Evolutionary conservation across 2,113 vertebrate species (phyloP), one percentile per base, ranked within the genome.

Genomic region (Lepus timidus): DNA sequence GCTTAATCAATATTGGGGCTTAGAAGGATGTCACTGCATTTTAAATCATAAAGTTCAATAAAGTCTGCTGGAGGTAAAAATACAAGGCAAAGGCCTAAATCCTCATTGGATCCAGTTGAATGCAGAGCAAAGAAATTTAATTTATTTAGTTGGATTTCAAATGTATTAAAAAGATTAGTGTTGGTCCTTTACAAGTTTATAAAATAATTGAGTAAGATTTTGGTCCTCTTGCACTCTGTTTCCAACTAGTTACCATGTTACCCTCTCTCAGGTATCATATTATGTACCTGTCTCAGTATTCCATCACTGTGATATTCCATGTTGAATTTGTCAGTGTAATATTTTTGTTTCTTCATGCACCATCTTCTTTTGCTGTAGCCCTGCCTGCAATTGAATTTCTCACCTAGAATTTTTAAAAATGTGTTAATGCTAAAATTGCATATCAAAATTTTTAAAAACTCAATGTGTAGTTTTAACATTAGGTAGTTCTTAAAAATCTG

Each of bases 141-240:
- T 80, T 75, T 20, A 78, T 55, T 78, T 44, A 93, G 8, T 55
- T 83, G 76, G 55, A 76, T 93, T 91, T 88, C 44, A 92, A 85
- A 88, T 76, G 39, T 80, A 44, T 27, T 5, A 74, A 39, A 85
- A 85, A 61, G 13, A 68, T 65, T 6, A 78, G n/a, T 31, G 6
- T 22, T 68, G 16, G 31, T 68, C 20, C 29, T 93, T 91, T 62
- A 61, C 29, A 75, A 79, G 19, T 4, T 76, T 73, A 61, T 89
- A 58, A 96, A 89, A 89, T 79, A 95, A 49, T 20, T n/a, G 29
- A 96, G 39, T 64, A 23, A 82, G 4, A 78, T 73, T 80, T 91
- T 87, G 22, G 19, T 81, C 2, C 2, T 68, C 19, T 85, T 68
- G n/a, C 13, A 74, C 52, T 55, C 52, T 55, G 52, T 55, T 14